phyloP scores from a whole-genome alignment of 1,140 invertebrate species.

The Drosophila kohkoa region DNA sequence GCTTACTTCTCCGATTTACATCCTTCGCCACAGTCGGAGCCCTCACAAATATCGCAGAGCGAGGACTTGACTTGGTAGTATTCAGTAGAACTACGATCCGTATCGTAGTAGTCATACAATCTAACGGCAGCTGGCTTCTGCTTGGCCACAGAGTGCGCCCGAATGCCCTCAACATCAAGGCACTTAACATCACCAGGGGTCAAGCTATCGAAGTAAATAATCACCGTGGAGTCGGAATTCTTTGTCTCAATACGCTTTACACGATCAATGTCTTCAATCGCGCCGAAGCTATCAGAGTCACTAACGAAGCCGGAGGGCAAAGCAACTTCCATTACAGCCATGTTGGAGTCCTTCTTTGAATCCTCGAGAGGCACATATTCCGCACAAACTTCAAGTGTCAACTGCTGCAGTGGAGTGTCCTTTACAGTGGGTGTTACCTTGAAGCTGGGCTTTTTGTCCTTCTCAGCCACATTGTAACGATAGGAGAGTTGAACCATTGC shows the following conservation, averaged over 20 bases:
- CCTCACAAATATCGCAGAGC: constrained; percentile 92
- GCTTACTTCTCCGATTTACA: constrained; percentile 66
- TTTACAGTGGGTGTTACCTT: constrained; percentile 92
- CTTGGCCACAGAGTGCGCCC: constrained; percentile 93
- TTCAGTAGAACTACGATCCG: constrained; percentile 88
- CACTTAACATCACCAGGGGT: constrained; percentile 89
- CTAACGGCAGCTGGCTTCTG: constrained; percentile 94
- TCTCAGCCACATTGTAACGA: constrained; percentile 92
- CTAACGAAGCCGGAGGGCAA: constrained; percentile 93
- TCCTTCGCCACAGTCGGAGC: constrained; percentile 87
- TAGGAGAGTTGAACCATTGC: constrained; percentile 92
- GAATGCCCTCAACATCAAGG: constrained; percentile 93
- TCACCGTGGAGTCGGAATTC: constrained; percentile 90
- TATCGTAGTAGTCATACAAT: constrained; percentile 97
- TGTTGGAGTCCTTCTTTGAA: constrained; percentile 88
- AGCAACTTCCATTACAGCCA: constrained; percentile 95
- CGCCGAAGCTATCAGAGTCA: constrained; percentile 60
- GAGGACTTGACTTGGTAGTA: constrained; percentile 91
- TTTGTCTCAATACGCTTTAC: constrained; percentile 90
- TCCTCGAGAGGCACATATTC: constrained; percentile 67
- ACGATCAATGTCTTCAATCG: constrained; percentile 61
- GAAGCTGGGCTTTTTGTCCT: constrained; percentile 92
- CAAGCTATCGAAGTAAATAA: constrained; percentile 94
- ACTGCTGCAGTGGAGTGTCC: constrained; percentile 89
- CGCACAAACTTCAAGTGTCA: constrained; percentile 91